Evolutionary conservation across 2,113 vertebrate species (phyloP).

Genomic region (Gyps fulvus): DNA sequence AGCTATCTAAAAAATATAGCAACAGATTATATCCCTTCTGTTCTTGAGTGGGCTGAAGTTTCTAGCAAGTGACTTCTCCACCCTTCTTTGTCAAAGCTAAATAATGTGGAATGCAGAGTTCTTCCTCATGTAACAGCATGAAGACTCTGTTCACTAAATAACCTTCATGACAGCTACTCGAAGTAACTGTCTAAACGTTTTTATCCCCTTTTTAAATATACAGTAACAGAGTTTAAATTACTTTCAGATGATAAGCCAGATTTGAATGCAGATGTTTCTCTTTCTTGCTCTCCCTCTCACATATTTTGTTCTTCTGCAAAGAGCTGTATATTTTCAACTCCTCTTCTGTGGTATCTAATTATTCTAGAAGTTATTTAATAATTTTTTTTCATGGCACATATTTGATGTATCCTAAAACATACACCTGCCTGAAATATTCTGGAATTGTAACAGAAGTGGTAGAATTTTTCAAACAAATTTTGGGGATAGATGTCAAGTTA

Average conservation of each 20-base stretch:
- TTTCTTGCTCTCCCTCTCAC: background rate
- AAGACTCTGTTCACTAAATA: constrained; percentile 6
- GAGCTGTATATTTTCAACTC: background rate
- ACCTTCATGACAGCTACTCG: background rate
- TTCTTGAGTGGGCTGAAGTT: background rate
- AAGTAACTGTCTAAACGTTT: constrained; percentile 8
- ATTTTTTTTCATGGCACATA: background rate
- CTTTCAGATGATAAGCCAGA: background rate
- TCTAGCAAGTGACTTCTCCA: background rate
- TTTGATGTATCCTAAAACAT: background rate
- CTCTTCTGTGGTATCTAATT: background rate
- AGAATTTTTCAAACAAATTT: background rate
- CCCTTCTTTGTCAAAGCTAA: background rate
- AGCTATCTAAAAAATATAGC: background rate
- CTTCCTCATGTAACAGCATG: background rate
- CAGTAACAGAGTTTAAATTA: background rate
- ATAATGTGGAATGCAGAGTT: background rate
- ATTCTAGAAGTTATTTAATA: background rate
- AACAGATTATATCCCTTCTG: background rate
- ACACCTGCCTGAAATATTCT: background rate
- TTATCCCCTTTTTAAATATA: background rate
- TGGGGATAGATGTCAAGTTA: background rate
- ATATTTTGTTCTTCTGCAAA: background rate
- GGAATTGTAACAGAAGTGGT: background rate
- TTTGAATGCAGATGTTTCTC: background rate